A percentile compares a stretch with the other conserved stretches of the same genome.
Evolutionary conservation across 2,888 invertebrate species (phyloP).

Genomic region (Linnaemya tessellans): DNA sequence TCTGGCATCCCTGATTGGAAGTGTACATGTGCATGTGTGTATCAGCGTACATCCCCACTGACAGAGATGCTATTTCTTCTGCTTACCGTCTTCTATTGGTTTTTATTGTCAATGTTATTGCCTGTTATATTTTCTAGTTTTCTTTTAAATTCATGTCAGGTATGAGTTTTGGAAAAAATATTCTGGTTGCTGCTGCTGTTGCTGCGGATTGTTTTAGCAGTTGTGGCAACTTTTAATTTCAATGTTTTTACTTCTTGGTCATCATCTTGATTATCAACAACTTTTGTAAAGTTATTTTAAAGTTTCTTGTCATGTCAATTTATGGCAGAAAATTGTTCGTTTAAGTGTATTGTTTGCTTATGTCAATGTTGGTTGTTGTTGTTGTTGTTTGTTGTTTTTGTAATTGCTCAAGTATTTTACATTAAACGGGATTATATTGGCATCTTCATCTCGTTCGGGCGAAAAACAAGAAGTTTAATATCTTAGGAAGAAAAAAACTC

Average conservation of each 20-base stretch:
- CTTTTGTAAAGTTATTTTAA: conserved; percentile 11
- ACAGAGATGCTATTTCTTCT: conserved; percentile 1
- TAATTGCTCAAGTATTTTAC: conserved; percentile 8
- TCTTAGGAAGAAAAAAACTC: background rate
- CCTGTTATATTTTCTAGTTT: background rate
- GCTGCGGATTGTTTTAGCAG: background rate
- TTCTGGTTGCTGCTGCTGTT: conserved; percentile 22
- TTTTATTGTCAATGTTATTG: conserved; percentile 57
- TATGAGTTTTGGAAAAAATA: conserved; percentile 40
- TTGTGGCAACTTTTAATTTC: conserved; percentile 66
- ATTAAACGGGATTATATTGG: conserved; percentile 51
- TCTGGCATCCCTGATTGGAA: too few species aligned
- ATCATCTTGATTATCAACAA: conserved; percentile 10
- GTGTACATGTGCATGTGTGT: too few species aligned
- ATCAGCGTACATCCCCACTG: conserved; percentile 10
- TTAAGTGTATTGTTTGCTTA: conserved; percentile 7
- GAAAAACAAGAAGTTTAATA: background rate
- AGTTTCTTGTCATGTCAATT: conserved; percentile 54
- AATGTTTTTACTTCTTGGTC: conserved; percentile 45
- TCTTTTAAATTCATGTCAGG: conserved; percentile 67
- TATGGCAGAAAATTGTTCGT: conserved; percentile 31
- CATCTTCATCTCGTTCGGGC: conserved; percentile 17
- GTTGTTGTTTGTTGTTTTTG: conserved; percentile 18
- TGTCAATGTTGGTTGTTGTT: conserved; percentile 15
- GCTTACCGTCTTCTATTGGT: background rate